These are phyloP conservation scores for Bugulina stolonifera DNA, from an alignment of 2,888 invertebrate species.

Conservation along the genomic window DNA sequence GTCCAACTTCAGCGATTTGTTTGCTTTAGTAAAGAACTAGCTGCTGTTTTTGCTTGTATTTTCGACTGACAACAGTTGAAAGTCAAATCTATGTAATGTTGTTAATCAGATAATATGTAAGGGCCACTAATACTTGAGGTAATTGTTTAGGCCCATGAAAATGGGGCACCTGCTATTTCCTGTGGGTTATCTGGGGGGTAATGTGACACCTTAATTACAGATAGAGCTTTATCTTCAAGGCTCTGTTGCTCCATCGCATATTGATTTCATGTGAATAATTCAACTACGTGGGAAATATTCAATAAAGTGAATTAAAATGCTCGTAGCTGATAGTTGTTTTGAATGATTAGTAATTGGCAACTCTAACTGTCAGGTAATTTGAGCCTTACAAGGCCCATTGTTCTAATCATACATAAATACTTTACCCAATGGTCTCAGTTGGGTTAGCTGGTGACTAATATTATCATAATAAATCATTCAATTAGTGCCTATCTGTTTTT, in stretches of 20 bases:
- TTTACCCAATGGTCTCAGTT: not conserved
- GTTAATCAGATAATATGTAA: too few species aligned
- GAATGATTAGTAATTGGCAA: slow-evolving; percentile 19
- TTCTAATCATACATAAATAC: slow-evolving; percentile 20
- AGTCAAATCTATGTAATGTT: too few species aligned
- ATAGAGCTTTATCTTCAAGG: not conserved
- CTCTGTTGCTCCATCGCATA: slow-evolving; percentile 4
- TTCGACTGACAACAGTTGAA: too few species aligned
- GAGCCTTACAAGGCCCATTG: slow-evolving; percentile 11
- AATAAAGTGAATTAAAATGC: not conserved
- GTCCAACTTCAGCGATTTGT: too few species aligned
- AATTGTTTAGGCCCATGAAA: too few species aligned
- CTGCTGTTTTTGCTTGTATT: too few species aligned
- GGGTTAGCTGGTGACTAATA: not conserved
- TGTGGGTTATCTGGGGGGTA: too few species aligned
- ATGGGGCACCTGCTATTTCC: too few species aligned
- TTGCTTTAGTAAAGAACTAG: too few species aligned
- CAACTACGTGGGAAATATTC: slow-evolving; percentile 19
- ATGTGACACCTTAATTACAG: too few species aligned
- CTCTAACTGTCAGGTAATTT: slow-evolving; percentile 5
- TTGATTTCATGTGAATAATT: slow-evolving; percentile 24
- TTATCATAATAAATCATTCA: slow-evolving; percentile 16
- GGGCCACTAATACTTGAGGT: too few species aligned
- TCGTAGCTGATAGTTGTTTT: slow-evolving; percentile 5
- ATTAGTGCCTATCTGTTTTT: slow-evolving; percentile 24